Percentiles rank a stretch among this genome's conserved stretches.
Evolutionary conservation across 30 jellyfish, hydroid and myxozoan genomes (phyloP).

Genomic region (Aurelia sp.): DNA sequence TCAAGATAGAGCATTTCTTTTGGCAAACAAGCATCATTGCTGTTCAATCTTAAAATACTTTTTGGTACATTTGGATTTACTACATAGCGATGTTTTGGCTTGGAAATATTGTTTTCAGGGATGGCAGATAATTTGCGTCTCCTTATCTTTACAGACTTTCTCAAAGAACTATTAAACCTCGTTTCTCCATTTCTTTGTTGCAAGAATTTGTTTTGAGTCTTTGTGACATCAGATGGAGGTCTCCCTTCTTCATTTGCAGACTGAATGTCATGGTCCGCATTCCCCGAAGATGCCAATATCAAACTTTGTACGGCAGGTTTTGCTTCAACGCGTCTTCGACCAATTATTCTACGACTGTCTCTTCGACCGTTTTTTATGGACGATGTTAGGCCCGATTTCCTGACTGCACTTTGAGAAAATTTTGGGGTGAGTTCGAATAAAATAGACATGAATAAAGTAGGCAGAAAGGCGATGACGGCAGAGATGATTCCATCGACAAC

Average conservation of each 20-base stretch:
- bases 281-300: not conserved
- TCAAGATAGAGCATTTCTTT: slow-evolving; percentile 2
- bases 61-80: slow-evolving; percentile 12
- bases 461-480: slow-evolving; percentile 8
- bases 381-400: not conserved
- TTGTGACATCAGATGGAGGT: not conserved
- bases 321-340: not conserved
- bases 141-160: not conserved
- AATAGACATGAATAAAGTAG: not conserved
- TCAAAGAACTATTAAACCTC: not conserved
- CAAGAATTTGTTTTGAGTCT: not conserved
- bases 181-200: not conserved
- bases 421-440: not conserved
- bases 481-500: not conserved
- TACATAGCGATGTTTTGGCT: not conserved
- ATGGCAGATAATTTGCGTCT: slow-evolving; percentile 1
- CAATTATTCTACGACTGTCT: too few species aligned
- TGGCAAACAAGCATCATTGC: not conserved
- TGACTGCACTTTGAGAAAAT: not conserved
- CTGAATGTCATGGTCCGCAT: not conserved
- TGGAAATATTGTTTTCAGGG: slow-evolving; percentile 1
- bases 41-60: not conserved
- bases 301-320: not conserved
- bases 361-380: not conserved
- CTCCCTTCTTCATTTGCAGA: not conserved